Evolutionary conservation across 2,797 vertebrate genomes (phyloP).

Genomic region (Eupleurogrammus muticus): DNA sequence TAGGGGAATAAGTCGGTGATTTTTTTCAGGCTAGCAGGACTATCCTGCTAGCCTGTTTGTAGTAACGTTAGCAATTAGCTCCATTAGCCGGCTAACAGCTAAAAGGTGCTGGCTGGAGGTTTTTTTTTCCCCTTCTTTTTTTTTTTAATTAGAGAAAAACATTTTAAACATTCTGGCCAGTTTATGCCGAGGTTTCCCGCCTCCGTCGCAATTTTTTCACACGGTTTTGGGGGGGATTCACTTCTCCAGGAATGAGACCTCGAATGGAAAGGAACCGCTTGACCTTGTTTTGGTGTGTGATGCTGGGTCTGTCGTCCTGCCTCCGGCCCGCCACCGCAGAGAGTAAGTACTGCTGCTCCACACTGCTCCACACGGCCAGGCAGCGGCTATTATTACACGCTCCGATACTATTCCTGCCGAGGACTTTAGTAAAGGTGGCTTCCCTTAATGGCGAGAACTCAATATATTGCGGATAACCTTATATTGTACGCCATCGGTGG

Average conservation of each 20-base stretch:
- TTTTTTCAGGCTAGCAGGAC: conserved; percentile 51
- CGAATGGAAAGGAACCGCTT: conserved; percentile 87
- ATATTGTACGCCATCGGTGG: no score
- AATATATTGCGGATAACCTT: no score
- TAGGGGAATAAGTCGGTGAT: conserved; percentile 59
- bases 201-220: conserved; percentile 50
- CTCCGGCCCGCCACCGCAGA: conserved; percentile 91
- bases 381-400: neutral
- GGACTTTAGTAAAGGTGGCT: no score
- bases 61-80: conserved; percentile 64
- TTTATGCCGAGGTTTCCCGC: conserved; percentile 32
- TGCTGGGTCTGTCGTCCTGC: conserved; percentile 88
- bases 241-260: conserved; percentile 90
- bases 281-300: conserved; percentile 93
- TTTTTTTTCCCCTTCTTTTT: conserved; percentile 14
- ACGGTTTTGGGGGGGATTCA: conserved; percentile 58
- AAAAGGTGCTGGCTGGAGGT: conserved; percentile 64
- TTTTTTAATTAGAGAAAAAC: conserved; percentile 10
- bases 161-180: conserved; percentile 23
- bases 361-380: no score
- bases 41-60: conserved; percentile 65
- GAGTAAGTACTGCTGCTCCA: conserved; percentile 81
- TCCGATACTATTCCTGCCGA: neutral
- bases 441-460: neutral
- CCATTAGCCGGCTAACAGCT: conserved; percentile 77